These are phyloP conservation scores for Mormyrops attenuatus DNA, from an alignment of 2,797 vertebrate species.

Conservation along the genomic window DNA sequence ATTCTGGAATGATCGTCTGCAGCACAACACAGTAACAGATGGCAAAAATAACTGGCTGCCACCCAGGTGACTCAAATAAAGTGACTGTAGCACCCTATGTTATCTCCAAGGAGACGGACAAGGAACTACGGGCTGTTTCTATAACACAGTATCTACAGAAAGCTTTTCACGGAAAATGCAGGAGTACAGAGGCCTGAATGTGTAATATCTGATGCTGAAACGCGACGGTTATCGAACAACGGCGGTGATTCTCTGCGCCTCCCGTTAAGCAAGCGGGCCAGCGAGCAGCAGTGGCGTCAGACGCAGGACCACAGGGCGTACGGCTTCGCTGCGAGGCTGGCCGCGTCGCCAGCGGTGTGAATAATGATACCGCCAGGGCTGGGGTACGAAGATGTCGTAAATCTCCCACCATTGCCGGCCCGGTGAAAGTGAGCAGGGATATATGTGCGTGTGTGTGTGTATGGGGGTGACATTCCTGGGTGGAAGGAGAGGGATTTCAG, in stretches of 20 bases:
- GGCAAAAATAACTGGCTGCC: slow-evolving; percentile 5
- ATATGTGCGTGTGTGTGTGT: background rate
- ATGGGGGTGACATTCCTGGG: background rate
- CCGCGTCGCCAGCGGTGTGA: background rate
- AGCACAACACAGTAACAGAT: background rate
- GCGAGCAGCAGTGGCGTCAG: background rate
- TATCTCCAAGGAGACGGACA: background rate
- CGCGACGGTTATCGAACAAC: background rate
- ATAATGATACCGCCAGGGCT: background rate
- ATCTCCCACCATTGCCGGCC: background rate
- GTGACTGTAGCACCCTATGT: background rate
- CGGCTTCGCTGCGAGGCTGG: background rate
- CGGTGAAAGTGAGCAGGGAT: background rate
- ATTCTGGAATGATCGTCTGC: background rate
- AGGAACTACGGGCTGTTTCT: background rate
- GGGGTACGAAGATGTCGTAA: background rate
- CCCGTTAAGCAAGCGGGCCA: background rate
- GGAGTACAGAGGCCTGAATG: background rate
- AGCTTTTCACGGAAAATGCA: background rate
- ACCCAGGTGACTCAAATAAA: background rate
- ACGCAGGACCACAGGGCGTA: background rate
- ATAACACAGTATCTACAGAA: background rate
- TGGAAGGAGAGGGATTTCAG: background rate
- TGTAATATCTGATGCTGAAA: background rate
- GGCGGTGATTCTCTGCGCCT: background rate